Conservation (phyloP, 2,113 vertebrate genomes). For the Tupaia tana region DNA sequence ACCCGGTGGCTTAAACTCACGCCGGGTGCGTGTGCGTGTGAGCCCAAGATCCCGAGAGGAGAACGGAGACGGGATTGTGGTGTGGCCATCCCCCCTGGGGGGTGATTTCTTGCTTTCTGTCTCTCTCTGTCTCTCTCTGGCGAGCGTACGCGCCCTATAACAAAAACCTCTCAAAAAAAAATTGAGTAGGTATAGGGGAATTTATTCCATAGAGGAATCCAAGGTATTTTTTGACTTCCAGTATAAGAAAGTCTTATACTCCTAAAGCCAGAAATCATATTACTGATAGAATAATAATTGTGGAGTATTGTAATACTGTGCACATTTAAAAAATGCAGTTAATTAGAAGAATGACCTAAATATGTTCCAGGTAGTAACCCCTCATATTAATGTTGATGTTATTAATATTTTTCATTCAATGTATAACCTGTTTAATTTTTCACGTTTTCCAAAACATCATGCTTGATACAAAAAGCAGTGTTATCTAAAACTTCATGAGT, state of each 20-base stretch:
- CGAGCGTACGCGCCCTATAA: too few species aligned
- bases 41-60: too few species aligned
- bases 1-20: too few species aligned
- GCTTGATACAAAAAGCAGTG: background rate
- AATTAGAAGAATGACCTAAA: background rate
- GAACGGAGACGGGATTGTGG: too few species aligned
- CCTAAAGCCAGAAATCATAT: background rate
- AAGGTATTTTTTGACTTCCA: background rate
- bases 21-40: too few species aligned
- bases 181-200: background rate
- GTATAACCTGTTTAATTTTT: constrained; percentile 31
- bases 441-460: background rate
- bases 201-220: background rate
- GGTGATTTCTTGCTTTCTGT: too few species aligned
- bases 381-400: background rate
- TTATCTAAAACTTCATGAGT: constrained; percentile 28
- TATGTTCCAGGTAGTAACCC: background rate
- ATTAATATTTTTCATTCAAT: background rate
- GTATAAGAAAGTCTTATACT: background rate
- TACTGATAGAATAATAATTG: background rate
- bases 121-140: too few species aligned
- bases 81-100: too few species aligned
- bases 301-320: background rate
- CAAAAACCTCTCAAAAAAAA: too few species aligned
- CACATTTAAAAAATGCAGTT: background rate